Percentiles rank a stretch among this genome's conserved stretches.
These are phyloP conservation scores for Catharus minimus DNA, from an alignment of 2,113 vertebrate species.

Conservation along the genomic window DNA sequence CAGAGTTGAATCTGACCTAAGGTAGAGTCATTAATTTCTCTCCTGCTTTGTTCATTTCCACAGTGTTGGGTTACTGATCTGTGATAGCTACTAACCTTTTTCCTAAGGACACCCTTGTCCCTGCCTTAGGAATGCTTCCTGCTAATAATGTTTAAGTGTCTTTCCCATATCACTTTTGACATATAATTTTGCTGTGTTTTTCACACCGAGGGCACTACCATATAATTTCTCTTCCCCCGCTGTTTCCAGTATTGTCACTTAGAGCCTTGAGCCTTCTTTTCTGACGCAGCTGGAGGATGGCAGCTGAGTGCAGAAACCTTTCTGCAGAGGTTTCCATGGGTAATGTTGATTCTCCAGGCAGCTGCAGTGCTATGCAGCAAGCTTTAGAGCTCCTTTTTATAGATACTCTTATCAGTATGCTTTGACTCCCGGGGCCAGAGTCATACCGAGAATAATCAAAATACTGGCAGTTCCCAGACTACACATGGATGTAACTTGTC, in stretches of 20 bases:
- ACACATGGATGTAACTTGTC: not conserved
- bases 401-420: conserved; percentile 13
- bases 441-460: conserved; percentile 32
- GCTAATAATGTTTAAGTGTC: not conserved
- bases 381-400: conserved; percentile 36
- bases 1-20: not conserved
- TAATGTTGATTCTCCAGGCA: conserved; percentile 41
- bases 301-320: not conserved
- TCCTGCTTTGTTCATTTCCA: not conserved
- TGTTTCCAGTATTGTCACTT: not conserved
- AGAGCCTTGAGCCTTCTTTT: conserved; percentile 20
- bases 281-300: not conserved
- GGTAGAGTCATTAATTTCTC: not conserved
- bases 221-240: not conserved
- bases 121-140: not conserved
- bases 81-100: not conserved
- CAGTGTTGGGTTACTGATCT: not conserved
- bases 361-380: not conserved
- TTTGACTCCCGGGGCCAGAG: conserved; percentile 17
- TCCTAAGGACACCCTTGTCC: not conserved
- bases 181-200: not conserved
- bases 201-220: not conserved
- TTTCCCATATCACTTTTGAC: not conserved
- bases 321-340: conserved; percentile 26
- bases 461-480: not conserved